Percentiles rank a stretch among this genome's conserved stretches.
Evolutionary conservation across 2,113 vertebrate genomes (phyloP).

Genomic region (Macrotus californicus): DNA sequence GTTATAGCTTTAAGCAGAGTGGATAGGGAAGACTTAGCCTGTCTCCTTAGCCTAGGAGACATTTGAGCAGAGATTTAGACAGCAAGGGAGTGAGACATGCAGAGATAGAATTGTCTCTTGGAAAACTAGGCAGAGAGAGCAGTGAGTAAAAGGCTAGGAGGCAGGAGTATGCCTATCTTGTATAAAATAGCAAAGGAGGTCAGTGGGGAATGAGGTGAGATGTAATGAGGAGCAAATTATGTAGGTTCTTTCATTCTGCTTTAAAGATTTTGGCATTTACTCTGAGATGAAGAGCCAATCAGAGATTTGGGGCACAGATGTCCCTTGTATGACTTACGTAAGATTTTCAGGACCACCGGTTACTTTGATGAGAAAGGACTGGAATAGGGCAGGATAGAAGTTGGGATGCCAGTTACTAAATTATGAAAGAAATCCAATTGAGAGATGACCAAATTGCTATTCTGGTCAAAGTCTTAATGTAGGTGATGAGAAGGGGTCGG

Average conservation of each 20-base stretch:
- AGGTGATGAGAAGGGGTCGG: not conserved
- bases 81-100: not conserved
- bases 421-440: not conserved
- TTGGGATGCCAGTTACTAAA: not conserved
- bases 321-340: not conserved
- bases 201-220: not conserved
- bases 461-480: not conserved
- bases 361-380: constrained; percentile 8
- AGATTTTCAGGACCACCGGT: not conserved
- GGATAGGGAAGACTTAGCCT: not conserved
- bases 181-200: not conserved
- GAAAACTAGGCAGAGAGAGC: not conserved
- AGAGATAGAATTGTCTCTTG: not conserved
- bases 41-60: not conserved
- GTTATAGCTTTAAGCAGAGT: not conserved
- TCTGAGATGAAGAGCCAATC: not conserved
- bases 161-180: not conserved
- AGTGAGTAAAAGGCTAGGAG: not conserved
- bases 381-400: not conserved
- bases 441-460: not conserved
- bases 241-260: not conserved
- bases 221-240: not conserved
- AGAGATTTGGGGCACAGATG: not conserved
- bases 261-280: not conserved
- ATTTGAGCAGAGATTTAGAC: not conserved